phyloP scores from a whole-genome alignment of 2,888 invertebrate species.

The Philereme vetulata region DNA sequence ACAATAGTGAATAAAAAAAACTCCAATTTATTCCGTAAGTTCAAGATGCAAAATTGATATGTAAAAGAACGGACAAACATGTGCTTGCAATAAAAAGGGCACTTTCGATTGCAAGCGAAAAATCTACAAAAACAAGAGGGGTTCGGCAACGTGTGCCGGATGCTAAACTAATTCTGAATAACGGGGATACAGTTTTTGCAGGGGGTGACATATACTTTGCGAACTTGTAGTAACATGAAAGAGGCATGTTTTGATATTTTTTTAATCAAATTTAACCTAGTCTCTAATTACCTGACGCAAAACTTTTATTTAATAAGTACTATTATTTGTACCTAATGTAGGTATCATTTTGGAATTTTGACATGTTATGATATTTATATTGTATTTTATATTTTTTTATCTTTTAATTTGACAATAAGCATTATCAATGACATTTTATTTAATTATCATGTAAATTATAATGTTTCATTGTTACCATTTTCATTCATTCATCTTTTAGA shows the following conservation, averaged over 20 bases:
- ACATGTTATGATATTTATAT: no score
- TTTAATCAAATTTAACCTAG: not conserved
- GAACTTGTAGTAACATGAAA: constrained; percentile 3
- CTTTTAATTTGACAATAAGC: no score
- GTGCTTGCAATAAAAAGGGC: constrained; percentile 42
- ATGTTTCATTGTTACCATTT: no score
- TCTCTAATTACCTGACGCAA: no score
- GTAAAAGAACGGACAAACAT: constrained; percentile 30
- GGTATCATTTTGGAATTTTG: no score
- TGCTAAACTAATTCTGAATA: constrained; percentile 57
- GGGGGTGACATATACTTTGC: constrained; percentile 26
- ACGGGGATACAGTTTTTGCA: constrained; percentile 51
- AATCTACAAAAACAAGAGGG: constrained; percentile 47
- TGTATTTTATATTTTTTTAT: no score
- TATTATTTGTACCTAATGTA: no score
- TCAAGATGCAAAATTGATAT: constrained; percentile 30
- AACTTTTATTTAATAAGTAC: no score
- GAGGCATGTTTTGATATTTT: not conserved
- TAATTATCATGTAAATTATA: no score
- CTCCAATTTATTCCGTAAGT: not conserved
- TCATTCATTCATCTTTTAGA: no score
- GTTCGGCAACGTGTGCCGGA: constrained; percentile 55
- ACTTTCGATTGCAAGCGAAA: constrained; percentile 45
- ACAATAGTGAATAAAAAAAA: not conserved
- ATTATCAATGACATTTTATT: no score